phyloP scores from a whole-genome alignment of 2,113 vertebrate species.

The Lota lota region DNA sequence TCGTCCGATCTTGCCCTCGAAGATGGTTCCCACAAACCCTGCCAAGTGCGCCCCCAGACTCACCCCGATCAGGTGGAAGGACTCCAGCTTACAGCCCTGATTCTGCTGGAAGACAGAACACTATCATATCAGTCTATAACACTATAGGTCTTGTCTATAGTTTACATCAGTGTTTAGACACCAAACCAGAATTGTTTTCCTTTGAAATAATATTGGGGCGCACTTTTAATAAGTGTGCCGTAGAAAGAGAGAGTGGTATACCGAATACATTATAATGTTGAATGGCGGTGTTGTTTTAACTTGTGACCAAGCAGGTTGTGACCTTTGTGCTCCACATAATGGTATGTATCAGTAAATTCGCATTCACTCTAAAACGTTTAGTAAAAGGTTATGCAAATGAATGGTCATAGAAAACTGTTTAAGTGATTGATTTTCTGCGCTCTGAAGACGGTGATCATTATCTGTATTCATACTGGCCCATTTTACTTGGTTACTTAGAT shows the following conservation, averaged over 20 bases:
- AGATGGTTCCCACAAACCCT: slow-evolving; percentile 87
- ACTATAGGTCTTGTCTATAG: not conserved
- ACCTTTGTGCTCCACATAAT: too few species aligned
- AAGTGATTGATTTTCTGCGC: not conserved
- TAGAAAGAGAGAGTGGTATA: too few species aligned
- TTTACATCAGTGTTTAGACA: not conserved
- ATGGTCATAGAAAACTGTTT: not conserved
- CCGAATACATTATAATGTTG: too few species aligned
- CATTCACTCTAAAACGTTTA: too few species aligned
- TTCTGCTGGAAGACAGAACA: slow-evolving; percentile 58
- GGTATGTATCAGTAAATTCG: too few species aligned
- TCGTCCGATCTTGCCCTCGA: slow-evolving; percentile 82
- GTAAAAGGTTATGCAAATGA: too few species aligned
- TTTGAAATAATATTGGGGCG: too few species aligned
- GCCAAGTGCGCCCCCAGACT: slow-evolving; percentile 90
- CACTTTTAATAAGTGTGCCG: not conserved
- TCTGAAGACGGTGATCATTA: too few species aligned
- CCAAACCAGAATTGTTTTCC: not conserved
- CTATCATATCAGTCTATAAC: not conserved
- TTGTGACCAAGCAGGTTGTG: too few species aligned
- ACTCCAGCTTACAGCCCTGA: slow-evolving; percentile 76
- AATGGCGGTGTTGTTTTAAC: too few species aligned
- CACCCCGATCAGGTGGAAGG: slow-evolving; percentile 90
- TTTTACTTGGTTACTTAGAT: too few species aligned
- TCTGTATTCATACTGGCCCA: too few species aligned